A percentile compares a stretch with the other conserved stretches of the same genome.
phyloP scores from a whole-genome alignment of 2,888 invertebrate genomes.

The Theretra japonica region DNA sequence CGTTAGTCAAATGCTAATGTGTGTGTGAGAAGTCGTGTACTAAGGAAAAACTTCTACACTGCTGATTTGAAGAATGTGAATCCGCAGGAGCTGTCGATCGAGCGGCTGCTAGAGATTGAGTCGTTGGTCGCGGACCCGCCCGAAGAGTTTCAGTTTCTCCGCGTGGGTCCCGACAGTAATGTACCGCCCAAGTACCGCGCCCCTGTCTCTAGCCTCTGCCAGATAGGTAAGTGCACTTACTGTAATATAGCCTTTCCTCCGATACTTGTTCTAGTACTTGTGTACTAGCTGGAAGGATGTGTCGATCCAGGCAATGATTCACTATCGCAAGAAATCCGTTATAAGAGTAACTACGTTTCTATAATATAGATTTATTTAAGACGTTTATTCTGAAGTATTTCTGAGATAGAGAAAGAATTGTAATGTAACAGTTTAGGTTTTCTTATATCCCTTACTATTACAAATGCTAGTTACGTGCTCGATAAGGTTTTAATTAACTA shows the following conservation, averaged over 20 bases:
- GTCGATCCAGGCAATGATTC: too few species aligned
- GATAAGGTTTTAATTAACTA: too few species aligned
- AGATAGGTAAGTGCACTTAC: conserved; percentile 66
- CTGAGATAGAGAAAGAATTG: too few species aligned
- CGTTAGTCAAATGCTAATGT: conserved; percentile 19
- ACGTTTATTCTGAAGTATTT: too few species aligned
- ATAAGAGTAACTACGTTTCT: too few species aligned
- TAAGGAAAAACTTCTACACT: conserved; percentile 33
- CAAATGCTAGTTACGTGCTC: too few species aligned
- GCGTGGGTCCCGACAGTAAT: conserved; percentile 84
- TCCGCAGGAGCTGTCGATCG: conserved; percentile 94
- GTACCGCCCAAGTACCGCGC: conserved; percentile 84
- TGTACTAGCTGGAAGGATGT: neutral
- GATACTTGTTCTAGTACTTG: too few species aligned
- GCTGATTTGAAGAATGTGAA: conserved; percentile 32
- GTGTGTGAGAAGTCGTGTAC: conserved; percentile 35
- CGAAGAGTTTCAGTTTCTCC: conserved; percentile 82
- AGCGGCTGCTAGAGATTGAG: conserved; percentile 96
- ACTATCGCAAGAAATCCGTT: too few species aligned
- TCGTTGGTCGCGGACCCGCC: conserved; percentile 76
- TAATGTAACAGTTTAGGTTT: too few species aligned
- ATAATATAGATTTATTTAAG: too few species aligned
- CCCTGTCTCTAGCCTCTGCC: conserved; percentile 81
- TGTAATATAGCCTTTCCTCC: neutral
- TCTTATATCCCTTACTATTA: too few species aligned